phyloP scores from a whole-genome alignment of 2,888 invertebrate genomes.

The Dilophus febrilis region DNA sequence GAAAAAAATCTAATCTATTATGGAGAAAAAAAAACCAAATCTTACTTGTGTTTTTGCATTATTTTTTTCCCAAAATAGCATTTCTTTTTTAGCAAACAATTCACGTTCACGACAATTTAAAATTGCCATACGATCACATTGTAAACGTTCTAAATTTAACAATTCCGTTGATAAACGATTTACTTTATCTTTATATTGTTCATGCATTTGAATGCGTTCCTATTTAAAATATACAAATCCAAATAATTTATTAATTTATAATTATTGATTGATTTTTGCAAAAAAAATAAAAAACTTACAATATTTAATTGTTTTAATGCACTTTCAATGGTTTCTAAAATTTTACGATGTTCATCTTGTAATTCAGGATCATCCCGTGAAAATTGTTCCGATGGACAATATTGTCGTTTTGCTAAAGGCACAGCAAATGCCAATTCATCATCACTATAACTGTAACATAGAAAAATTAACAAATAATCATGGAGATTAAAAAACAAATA shows the following conservation, averaged over 20 bases:
- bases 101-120: constrained; percentile 37
- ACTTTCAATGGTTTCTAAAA: constrained; percentile 50
- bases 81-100: constrained; percentile 26
- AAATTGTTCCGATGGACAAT: constrained; percentile 23
- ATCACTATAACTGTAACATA: constrained; percentile 17
- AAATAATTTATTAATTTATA: no score
- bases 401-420: constrained; percentile 23
- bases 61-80: constrained; percentile 29
- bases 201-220: constrained; percentile 33
- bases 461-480: background rate
- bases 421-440: constrained; percentile 21
- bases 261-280: no score
- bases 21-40: no score
- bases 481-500: background rate
- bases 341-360: constrained; percentile 45
- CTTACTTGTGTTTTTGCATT: constrained; percentile 30
- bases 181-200: constrained; percentile 29
- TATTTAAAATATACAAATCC: constrained; percentile 16
- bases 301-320: constrained; percentile 41
- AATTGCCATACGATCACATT: constrained; percentile 36
- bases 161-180: constrained; percentile 32
- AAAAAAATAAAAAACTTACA: constrained; percentile 15
- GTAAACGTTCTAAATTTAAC: constrained; percentile 30
- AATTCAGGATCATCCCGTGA: constrained; percentile 40
- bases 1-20: no score